Base-by-base conservation (phyloP, 2,797 vertebrate genomes). In the Ceryle rudis region DNA sequence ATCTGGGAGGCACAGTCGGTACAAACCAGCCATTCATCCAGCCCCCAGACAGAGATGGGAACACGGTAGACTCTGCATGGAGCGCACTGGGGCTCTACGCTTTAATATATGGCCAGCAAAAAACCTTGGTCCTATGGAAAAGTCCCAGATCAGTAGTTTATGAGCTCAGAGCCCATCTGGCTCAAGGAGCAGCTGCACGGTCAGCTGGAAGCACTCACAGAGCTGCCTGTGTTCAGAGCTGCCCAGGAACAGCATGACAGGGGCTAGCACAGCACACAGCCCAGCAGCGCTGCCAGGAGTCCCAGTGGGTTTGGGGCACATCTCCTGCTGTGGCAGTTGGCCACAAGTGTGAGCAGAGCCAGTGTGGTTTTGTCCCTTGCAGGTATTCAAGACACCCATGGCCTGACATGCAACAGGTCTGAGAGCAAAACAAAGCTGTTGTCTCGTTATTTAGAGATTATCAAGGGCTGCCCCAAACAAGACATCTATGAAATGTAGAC, bases 191-290 rank as follows among this genome's bases (percentile, higher is more conserved):
- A 39, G 79, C 84, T 46, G n/a, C 29, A 15, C 3, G 8, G 51
- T 18, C 5, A 4, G 37, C 41, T 44, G 41, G 1, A 3, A 66
- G 80, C 4, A 0, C 46, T 44, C 18, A 5, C 46, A 39, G 39
- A 55, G 60, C 81, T 42, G 52, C 39, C 44, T 28, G 46, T 22
- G 26, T 47, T 55, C 54, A 9, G 52, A 49, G 90, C 58, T 1
- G 1, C 35, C 21, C 61, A 17, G 15, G n/a, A 60, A 3, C 1
- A 1, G 14, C 0, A 1, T 5, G 58, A 4, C 66, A 25, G 37
- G 18, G 49, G 67, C 46, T 14, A 60, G 60, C 7, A 3, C 29
- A 44, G 52, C 89, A 35, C n/a, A n/a, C 46, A 81, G 78, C 44
- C 80, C 80, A 60, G 58, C 73, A 44, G 61, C 65, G 49, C 65